Percentiles rank a stretch among this genome's conserved stretches.
phyloP scores from a whole-genome alignment of 2,113 vertebrate genomes.

The Dipodomys stephensi region DNA sequence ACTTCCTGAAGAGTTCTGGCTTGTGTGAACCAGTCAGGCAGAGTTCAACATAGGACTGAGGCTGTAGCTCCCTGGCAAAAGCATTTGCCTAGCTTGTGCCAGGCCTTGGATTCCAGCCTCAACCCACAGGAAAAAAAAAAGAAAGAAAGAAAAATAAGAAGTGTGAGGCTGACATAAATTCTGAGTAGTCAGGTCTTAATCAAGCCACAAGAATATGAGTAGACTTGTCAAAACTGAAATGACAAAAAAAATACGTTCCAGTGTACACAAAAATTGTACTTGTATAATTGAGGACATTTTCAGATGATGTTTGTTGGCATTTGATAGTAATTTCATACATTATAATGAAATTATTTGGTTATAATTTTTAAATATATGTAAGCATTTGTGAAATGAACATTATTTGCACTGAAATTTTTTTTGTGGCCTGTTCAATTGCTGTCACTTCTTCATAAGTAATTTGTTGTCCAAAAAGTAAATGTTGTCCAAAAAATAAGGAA shows the following conservation, averaged over 20 bases:
- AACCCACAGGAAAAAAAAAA: background rate
- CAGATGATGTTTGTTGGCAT: constrained; percentile 4
- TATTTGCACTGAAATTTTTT: background rate
- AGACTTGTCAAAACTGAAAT: background rate
- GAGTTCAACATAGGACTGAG: background rate
- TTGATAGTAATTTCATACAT: background rate
- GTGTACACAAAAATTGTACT: constrained; percentile 5
- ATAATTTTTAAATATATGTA: background rate
- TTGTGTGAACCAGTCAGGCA: background rate
- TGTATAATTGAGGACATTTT: constrained; percentile 1
- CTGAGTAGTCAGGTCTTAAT: background rate
- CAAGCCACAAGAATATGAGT: background rate
- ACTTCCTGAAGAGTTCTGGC: background rate
- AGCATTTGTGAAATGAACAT: background rate
- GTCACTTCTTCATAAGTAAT: constrained; percentile 7
- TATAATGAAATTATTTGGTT: background rate
- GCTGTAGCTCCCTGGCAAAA: background rate
- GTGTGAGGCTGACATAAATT: background rate
- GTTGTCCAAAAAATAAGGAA: constrained; percentile 26
- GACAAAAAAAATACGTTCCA: constrained; percentile 17
- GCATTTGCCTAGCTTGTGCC: background rate
- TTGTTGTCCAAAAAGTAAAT: constrained; percentile 10
- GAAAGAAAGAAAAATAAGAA: background rate
- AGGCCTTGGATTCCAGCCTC: background rate
- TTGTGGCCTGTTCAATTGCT: background rate